These are phyloP conservation scores for Eulithis prunata DNA, from an alignment of 2,888 invertebrate species.

Conservation along the genomic window DNA sequence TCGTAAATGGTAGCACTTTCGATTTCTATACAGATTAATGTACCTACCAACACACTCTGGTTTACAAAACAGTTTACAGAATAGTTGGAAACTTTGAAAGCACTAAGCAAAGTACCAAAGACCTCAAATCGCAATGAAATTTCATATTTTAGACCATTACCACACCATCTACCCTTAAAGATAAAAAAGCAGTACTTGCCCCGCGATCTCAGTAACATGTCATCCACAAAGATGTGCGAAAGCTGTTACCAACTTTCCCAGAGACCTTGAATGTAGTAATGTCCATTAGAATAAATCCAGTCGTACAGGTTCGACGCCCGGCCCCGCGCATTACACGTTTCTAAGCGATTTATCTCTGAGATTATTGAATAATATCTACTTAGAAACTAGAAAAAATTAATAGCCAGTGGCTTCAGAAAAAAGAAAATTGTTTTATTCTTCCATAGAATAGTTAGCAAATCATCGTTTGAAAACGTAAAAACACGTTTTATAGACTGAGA, in stretches of 20 bases:
- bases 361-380: background rate
- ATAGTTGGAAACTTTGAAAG: background rate
- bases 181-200: background rate
- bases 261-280: conserved; percentile 22
- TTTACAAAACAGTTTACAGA: no score
- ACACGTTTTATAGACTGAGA: no score
- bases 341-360: conserved; percentile 13
- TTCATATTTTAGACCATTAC: no score
- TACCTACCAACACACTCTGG: background rate
- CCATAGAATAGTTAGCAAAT: no score
- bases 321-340: conserved; percentile 12
- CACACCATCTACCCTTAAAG: no score
- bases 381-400: no score
- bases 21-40: conserved; percentile 18
- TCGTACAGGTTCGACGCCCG: conserved; percentile 21
- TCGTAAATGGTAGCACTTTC: conserved; percentile 27
- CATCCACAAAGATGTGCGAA: conserved; percentile 9
- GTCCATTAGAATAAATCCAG: conserved; percentile 12
- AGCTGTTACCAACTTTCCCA: conserved; percentile 24
- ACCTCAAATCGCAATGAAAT: no score
- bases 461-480: no score
- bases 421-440: no score
- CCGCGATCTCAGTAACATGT: background rate
- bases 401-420: no score
- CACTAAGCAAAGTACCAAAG: no score